Evolutionary conservation across 2,888 invertebrate genomes (phyloP), one percentile per base, ranked within the genome.

Genomic region (Diarsia dahlii): DNA sequence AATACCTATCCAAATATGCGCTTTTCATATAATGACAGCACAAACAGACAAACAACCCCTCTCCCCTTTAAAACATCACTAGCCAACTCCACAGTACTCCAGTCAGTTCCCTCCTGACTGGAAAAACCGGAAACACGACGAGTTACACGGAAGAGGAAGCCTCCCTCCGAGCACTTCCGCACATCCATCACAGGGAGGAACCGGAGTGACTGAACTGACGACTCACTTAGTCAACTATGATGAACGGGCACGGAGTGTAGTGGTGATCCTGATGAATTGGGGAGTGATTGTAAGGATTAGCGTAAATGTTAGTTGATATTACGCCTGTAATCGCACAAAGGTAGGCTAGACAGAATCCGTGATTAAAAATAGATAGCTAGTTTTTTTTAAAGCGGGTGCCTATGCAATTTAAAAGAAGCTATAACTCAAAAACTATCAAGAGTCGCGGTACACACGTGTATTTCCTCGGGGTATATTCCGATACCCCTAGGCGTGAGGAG

Each of bases 151-250:
- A 71, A 82, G 39, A n/a, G 80, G 80, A 82, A 67, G 50, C 46
- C 45, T 23, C 23, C 58, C 52, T 66, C 71, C 50, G 54, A 66
- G 65, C 46, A 70, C 77, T 71, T 80, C 80, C 80, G 82, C 28
- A 9, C 71, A 80, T 80, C 82, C 62, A 80, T 80, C 82, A 80
- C 54, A 54, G 0, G 46, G 56, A 63, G 70, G 82, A 82, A 82
- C 62, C 2, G 39, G 18, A 58, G 28, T 23, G 65, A 23, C 67
- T 62, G 50, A 12, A 20, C 62, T 23, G 66, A 82, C 56, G 82
- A 70, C 56, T 58, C 56, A 50, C 62, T 81, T 50, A 58, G 66
- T 62, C 66, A 76, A n/a, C 48, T 66, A 70, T 76, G 69, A 76
- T 76, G 62, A 34, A 77, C 58, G 46, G 34, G 20, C 34, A 58